Conservation (phyloP, 2,797 vertebrate genomes). For the Schizothorax lantsangensis region DNA sequence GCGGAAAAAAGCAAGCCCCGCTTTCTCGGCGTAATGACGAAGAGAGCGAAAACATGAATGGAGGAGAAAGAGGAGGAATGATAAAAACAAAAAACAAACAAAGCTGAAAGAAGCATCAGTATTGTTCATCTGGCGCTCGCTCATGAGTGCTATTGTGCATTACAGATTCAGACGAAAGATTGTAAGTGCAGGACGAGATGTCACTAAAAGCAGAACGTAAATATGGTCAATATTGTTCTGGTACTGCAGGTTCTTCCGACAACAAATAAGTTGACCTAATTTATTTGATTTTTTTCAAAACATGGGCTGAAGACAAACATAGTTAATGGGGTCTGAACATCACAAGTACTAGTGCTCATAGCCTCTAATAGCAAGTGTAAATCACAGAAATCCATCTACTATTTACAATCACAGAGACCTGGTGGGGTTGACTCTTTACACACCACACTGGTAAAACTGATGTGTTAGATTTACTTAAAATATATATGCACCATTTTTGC, state of each 20-base stretch:
- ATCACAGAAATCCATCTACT: neutral
- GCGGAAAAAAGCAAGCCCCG: slow-evolving; percentile 31
- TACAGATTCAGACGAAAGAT: neutral
- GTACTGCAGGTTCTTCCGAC: neutral
- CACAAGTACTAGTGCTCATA: neutral
- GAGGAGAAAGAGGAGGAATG: slow-evolving; percentile 32
- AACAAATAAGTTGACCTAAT: neutral
- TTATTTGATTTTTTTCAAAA: neutral
- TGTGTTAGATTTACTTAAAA: too few relatives aligned
- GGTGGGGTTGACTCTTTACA: neutral
- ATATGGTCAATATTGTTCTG: neutral
- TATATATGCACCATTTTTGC: too few relatives aligned
- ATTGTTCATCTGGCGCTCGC: neutral
- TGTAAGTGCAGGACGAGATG: slow-evolving; percentile 27
- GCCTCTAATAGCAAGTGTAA: neutral
- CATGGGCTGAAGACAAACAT: neutral
- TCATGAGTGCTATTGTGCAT: slow-evolving; percentile 15
- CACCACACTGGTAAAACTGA: too few relatives aligned
- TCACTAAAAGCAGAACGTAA: slow-evolving; percentile 11
- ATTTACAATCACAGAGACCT: neutral
- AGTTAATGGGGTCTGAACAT: neutral
- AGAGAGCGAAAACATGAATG: slow-evolving; percentile 22
- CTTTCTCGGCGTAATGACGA: slow-evolving; percentile 19
- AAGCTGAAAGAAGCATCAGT: slow-evolving; percentile 25
- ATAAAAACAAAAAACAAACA: slow-evolving; percentile 38